Base-by-base conservation (phyloP, 2,113 vertebrate genomes). In the Sitta europaea region DNA sequence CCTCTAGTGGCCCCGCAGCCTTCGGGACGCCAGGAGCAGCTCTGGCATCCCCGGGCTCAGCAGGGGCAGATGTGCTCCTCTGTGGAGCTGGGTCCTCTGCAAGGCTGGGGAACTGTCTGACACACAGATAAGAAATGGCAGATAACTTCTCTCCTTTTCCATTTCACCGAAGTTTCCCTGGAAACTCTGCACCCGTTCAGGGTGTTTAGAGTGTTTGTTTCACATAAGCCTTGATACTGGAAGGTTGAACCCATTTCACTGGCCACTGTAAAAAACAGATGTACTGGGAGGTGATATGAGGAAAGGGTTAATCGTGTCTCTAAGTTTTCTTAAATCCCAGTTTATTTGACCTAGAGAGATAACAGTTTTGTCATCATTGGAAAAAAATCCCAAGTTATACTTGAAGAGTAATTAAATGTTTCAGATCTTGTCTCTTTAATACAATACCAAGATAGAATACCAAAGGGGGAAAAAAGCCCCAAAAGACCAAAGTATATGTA, bases 1-100 rank as follows among this genome's bases (percentile, higher is more conserved):
- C 92, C 91, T 88, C 90, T 96, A 95, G 94, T 55, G 96, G 95
- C 66, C 33, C 36, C 2, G 2, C 74, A 23, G 84, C 29, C 48
- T 36, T 14, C 2, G 19, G 55, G 53, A 75, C 25, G 58, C 25
- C 28, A 16, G 0, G 3, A 67, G 36, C 57, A 45, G 66, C 59
- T 58, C 47, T 12, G 33, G 54, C 62, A 0, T 31, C 17, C 35
- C 22, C 10, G 6, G 35, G 38, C 68, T 11, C 66, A 29, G 50
- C n/a, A 6, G 3, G 31, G n/a, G 25, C 29, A 43, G 20, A 21
- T 25, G 36, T 12, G 7, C 36, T 75, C 2, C 10, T 55, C 40
- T 10, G 5, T 16, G 27, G 5, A 29, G 33, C 0, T 50, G 40
- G 4, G 21, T 51, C 47, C 62, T 35, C 38, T 9, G 2, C 11